Base-by-base conservation (phyloP, 2,797 vertebrate species). In the Limnodromus scolopaceus region DNA sequence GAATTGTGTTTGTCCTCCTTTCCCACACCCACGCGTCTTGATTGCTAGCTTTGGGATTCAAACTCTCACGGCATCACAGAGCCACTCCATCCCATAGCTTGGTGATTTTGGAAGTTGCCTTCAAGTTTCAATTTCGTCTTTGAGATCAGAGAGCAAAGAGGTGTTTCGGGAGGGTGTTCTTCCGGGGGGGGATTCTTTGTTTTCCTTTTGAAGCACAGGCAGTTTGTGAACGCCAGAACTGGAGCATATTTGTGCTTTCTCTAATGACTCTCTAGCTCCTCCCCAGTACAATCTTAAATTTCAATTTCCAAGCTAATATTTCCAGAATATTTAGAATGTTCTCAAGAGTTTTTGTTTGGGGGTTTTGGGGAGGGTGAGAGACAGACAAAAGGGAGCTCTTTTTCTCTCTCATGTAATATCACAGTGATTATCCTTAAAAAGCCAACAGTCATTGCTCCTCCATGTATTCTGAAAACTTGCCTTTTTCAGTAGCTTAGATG, bases 1-100 rank as follows among this genome's bases (percentile, higher is more conserved):
- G 89, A 95, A 94, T 43, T 76, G 8, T 70, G 65, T 79, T 94
- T 69, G 64, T 89, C 70, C 46, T 92, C 63, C 89, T 93, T 95
- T 93, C 92, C 80, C 96, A 96, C 94, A 63, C 94, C 96, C 95
- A 93, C 95, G 10, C 77, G 3, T 60, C 32, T 82, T 77, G 87
- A 39, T 64, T 89, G 60, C 84, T 83, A 30, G 53, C 60, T 74
- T 66, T 76, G 70, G 58, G 55, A 72, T 93, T 87, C 77, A 89
- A 2, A 79, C 58, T 92, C 86, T 89, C 84, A 55, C 4, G 0
- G 77, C 74, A 41, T 79, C 64, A 55, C 46, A 72, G 55, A 76
- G 36, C 58, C 18, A 14, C 51, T 79, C n/a, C 25, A 55, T 95
- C 63, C 34, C 43, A 7, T 32, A 65, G 25, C 25, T 61, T 66